Percentiles rank a stretch among this genome's conserved stretches.
Evolutionary conservation across 2,797 vertebrate genomes (phyloP).

Genomic region (Erpetoichthys calabaricus): DNA sequence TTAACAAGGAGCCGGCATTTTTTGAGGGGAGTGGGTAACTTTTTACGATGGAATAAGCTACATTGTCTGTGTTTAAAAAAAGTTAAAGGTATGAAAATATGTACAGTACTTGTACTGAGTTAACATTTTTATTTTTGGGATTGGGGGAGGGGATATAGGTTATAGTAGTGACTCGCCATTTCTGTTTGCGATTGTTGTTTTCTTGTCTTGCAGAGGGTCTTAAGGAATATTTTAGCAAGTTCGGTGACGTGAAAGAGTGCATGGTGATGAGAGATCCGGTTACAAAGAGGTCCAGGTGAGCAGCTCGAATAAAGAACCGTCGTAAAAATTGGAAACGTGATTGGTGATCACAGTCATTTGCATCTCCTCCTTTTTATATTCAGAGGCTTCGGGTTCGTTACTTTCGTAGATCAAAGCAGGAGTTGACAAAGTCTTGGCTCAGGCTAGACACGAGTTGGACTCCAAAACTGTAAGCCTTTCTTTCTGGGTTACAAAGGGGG

Average conservation of each 20-base stretch:
- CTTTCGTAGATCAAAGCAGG: conserved; percentile 94
- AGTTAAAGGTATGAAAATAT: too few species aligned
- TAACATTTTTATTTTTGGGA: too few species aligned
- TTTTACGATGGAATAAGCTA: too few species aligned
- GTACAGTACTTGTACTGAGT: too few species aligned
- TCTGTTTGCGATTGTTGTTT: background rate
- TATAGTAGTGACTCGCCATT: too few species aligned
- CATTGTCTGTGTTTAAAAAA: too few species aligned
- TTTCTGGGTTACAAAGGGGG: background rate
- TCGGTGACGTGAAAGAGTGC: conserved; percentile 97
- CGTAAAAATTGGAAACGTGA: background rate
- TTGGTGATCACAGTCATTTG: conserved; percentile 19
- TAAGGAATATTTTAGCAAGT: conserved; percentile 98
- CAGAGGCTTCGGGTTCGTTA: conserved; percentile 97
- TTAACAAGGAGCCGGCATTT: too few species aligned
- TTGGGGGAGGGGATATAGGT: too few species aligned
- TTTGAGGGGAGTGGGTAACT: too few species aligned
- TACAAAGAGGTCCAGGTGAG: conserved; percentile 98
- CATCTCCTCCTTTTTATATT: conserved; percentile 21
- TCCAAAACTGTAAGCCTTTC: conserved; percentile 87
- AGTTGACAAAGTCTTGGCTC: conserved; percentile 95
- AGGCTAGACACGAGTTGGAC: conserved; percentile 90
- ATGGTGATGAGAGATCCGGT: conserved; percentile 98
- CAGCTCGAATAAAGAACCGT: conserved; percentile 1
- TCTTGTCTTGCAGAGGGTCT: conserved; percentile 70